A percentile compares a stretch with the other conserved stretches of the same genome.
Evolutionary conservation across 2,888 invertebrate species (phyloP).

Genomic region (Tyria jacobaeae): DNA sequence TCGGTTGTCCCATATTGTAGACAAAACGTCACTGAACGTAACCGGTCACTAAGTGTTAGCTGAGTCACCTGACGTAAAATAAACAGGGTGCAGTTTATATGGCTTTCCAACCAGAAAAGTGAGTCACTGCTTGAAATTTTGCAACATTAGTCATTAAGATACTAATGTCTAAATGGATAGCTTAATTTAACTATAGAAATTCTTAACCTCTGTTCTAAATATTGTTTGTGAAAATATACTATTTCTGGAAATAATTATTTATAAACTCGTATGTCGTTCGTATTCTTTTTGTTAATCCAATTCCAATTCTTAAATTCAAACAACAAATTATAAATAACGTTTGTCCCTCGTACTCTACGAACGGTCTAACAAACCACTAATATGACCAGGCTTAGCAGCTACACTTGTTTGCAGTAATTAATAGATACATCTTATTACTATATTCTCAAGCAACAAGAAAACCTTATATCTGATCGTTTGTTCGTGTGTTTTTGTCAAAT

Average conservation of each 20-base stretch:
- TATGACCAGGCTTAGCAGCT: background rate
- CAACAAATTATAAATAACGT: background rate
- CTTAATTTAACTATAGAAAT: background rate
- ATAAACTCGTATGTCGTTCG: background rate
- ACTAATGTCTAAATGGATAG: background rate
- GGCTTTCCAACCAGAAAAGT: slow-evolving; percentile 41
- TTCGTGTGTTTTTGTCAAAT: no score
- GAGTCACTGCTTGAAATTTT: slow-evolving; percentile 11
- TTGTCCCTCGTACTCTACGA: background rate
- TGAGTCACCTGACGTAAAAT: slow-evolving; percentile 51
- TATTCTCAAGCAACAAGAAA: background rate
- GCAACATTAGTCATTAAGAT: slow-evolving; percentile 3
- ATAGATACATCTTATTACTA: background rate
- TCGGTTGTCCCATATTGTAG: background rate
- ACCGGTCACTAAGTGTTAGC: slow-evolving; percentile 23
- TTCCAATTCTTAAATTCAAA: background rate
- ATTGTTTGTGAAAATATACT: background rate
- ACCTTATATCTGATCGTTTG: no score
- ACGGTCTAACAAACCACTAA: background rate
- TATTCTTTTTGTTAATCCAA: background rate
- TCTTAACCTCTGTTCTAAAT: no score
- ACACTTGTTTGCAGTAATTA: slow-evolving; percentile 5
- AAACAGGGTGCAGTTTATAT: slow-evolving; percentile 53
- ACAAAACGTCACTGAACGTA: background rate
- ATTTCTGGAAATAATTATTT: background rate